Evolutionary conservation across 2,113 vertebrate species (phyloP), one percentile per base, ranked within the genome.

Genomic region (Naja naja): DNA sequence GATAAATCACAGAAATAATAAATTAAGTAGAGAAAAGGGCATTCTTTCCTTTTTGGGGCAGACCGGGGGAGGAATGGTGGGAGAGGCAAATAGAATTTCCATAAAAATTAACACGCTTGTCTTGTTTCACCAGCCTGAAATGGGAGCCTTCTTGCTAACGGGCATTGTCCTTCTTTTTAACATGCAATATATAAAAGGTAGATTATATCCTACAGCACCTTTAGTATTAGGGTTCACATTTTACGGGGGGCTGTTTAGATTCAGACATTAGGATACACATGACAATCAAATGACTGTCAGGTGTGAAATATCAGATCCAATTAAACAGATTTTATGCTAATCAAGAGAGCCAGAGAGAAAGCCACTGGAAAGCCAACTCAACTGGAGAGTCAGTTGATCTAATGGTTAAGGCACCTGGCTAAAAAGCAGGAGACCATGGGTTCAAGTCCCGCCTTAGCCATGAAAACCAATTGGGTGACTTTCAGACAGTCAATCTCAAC

Each of bases 1-100:
- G 92, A 69, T 88, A 85, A 85, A 93, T 91, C 88, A 89, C 74
- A 95, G 93, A 87, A 94, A 85, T 1, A 22, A 60, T 90, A 91
- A 91, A 93, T 94, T 45, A 43, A 3, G 5, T 0, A 55, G 16
- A 85, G 87, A 74, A 91, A 90, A 93, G 89, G 52, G 49, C 64
- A 52, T 87, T 92, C 16, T 54, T 27, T 53, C 47, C 47, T 60
- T 85, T 93, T 91, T 85, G 49, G 20, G 52, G 54, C 94, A 22
- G 87, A 30, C 34, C 85, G 43, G 58, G 54, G 23, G 49, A 22
- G 2, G 89, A 90, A 34, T 6, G 18, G 23, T 30, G 9, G 89
- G 22, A 30, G 54, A 86, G 23, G 55, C 47, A 60, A 91, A 85
- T 49, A 47, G 23, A 90, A 93, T 94, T 86, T 54, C 91, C 56